Evolutionary conservation across 2,113 vertebrate genomes (phyloP), one percentile per base, ranked within the genome.

Genomic region (Cardinalis cardinalis): DNA sequence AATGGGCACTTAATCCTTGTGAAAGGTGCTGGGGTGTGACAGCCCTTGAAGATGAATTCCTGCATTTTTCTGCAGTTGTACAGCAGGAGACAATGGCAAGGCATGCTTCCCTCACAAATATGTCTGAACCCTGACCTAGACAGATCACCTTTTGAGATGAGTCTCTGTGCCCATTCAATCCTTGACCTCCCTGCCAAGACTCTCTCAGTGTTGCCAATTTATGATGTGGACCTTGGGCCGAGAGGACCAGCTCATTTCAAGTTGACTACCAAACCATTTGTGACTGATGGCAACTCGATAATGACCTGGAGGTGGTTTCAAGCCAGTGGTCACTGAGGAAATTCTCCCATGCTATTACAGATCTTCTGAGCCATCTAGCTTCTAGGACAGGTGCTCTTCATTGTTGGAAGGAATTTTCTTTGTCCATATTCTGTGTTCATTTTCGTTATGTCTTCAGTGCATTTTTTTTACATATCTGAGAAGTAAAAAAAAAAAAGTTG

Each of bases 1-100:
- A 97, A 95, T 95, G 86, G 92, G 75, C 75, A 86, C 80, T 95
- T 93, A 96, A 94, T 97, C 91, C 91, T 95, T 82, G 60, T 81
- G 93, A 89, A 65, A 79, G 74, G 59, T 94, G 74, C 65, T 93
- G 72, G 78, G 25, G 51, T 73, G 83, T 92, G 93, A 95, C 95
- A 95, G 88, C 69, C 25, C 28, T 85, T 64, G 58, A 91, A 84
- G 88, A 96, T 95, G 68, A 91, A 95, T 96, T 91, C 81, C 51
- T 84, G 48, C 75, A 76, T 95, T 94, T 96, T 96, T 92, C 80
- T 81, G 46, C 65, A 80, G 79, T 84, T 78, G 46, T 92, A 28
- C 48, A 65, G 66, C 71, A 44, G 29, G 75, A 83, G 72, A 73
- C 72, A 87, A 61, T 53, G 69, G 58, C 48, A 58, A 65, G n/a